Base-by-base conservation (phyloP, 2,797 vertebrate genomes). In the Monodelphis domestica region DNA sequence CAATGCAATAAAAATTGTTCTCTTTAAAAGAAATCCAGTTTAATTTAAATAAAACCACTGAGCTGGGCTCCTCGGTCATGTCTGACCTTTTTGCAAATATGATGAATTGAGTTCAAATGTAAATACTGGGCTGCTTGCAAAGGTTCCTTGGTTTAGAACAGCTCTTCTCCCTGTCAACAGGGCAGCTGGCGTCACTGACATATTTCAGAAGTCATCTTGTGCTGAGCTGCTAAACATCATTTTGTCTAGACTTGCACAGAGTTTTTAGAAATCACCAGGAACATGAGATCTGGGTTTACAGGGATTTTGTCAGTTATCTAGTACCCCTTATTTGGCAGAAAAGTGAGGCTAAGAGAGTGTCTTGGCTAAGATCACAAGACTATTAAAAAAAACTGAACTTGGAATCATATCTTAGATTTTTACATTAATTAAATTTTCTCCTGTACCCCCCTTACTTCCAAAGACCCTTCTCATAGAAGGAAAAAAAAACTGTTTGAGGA, bases 201-300 rank as follows among this genome's bases (percentile, higher is more conserved):
- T 15, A 26, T 53, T 97, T 91, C 3, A 55, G 50, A 94, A 54
- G n/a, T 33, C 0, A 30, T 59, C 52, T 87, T 89, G 95, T 87
- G 87, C 26, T 3, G 33, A 30, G 90, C 53, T 38, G 14, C 53
- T 89, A 89, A 91, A 89, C 94, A n/a, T 38, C 94, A n/a, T 38
- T 88, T 15, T 9, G 30, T 0, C 0, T 52, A 91, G 52, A 7
- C 57, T 94, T 54, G 57, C 70, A 52, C 50, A 21, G 10, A 55
- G 50, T 92, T 94, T 96, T 95, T 38, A 95, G 89, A 96, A 95
- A 70, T 54, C 91, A 78, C 94, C 51, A 91, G 38, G 70, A 84
- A 50, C 70, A 84, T 84, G 38, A 84, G 9, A 50, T 84, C 21
- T 84, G 38, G 21, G 70, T 7, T 24, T 26, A 50, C 38, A 84